A percentile compares a stretch with the other conserved stretches of the same genome.
Conservation (phyloP, 2,113 vertebrate species). For the Nerophis lumbriciformis region DNA sequence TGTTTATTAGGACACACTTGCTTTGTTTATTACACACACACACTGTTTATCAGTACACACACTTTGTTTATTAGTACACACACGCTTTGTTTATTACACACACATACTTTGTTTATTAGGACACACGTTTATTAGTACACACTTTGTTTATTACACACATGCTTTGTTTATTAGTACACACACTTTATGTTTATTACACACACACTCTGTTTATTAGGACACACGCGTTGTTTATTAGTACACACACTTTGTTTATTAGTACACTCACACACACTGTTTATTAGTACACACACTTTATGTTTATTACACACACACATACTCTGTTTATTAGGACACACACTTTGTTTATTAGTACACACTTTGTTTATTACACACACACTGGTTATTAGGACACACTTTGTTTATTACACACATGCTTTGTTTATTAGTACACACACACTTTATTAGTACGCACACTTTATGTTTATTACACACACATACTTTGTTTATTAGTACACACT, state of each 20-base stretch:
- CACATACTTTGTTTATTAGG: neutral
- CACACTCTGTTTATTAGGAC: too few relatives aligned
- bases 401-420: too few relatives aligned
- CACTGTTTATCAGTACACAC: too few relatives aligned
- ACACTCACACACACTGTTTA: constrained; percentile 1
- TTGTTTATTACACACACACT: neutral
- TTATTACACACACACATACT: neutral
- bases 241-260: neutral
- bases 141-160: too few relatives aligned
- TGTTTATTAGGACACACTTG: too few relatives aligned
- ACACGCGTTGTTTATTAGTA: too few relatives aligned
- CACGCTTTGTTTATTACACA: too few relatives aligned
- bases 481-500: neutral
- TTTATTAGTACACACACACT: constrained; percentile 12
- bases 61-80: too few relatives aligned
- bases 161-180: neutral
- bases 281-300: neutral
- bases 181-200: constrained; percentile 5
- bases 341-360: too few relatives aligned
- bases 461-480: neutral
- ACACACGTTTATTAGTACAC: neutral
- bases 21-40: too few relatives aligned
- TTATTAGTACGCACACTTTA: neutral
- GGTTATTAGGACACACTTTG: neutral
- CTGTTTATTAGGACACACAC: neutral